phyloP scores from a whole-genome alignment of 92 coral and sea anemone species.

The Palythoa grandiflora region DNA sequence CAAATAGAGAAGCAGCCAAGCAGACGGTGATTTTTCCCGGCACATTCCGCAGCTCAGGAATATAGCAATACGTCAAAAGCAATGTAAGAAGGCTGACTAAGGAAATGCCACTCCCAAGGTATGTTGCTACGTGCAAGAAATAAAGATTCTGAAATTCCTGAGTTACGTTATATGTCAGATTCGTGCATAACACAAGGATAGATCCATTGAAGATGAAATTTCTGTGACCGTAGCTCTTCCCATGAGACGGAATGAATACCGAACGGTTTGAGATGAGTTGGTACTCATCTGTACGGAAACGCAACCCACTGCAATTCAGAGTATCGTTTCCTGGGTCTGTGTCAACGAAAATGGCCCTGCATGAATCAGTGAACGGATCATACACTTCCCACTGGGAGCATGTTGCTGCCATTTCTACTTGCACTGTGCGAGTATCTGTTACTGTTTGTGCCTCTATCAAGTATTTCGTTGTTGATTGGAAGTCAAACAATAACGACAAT shows the following conservation, averaged over 20 bases:
- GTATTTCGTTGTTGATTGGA: constrained; percentile 34
- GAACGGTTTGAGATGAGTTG: constrained; percentile 1
- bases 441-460: constrained; percentile 16
- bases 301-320: neutral
- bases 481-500: constrained; percentile 25
- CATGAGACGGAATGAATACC: constrained; percentile 17
- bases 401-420: neutral
- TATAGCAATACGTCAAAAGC: constrained; percentile 6
- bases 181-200: constrained; percentile 13
- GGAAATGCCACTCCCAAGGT: constrained; percentile 2
- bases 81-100: neutral
- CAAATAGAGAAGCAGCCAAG: constrained; percentile 10
- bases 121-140: constrained; percentile 33
- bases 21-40: constrained; percentile 35
- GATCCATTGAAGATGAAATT: neutral
- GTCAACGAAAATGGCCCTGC: neutral
- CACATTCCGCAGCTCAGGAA: constrained; percentile 24
- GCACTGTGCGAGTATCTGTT: neutral
- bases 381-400: constrained; percentile 11
- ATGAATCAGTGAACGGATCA: constrained; percentile 22
- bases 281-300: neutral
- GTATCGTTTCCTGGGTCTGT: neutral
- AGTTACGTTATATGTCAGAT: neutral
- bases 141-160: neutral
- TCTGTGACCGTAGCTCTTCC: neutral